Evolutionary conservation across 2,888 invertebrate species (phyloP).

Genomic region (Strigamia maritima): DNA sequence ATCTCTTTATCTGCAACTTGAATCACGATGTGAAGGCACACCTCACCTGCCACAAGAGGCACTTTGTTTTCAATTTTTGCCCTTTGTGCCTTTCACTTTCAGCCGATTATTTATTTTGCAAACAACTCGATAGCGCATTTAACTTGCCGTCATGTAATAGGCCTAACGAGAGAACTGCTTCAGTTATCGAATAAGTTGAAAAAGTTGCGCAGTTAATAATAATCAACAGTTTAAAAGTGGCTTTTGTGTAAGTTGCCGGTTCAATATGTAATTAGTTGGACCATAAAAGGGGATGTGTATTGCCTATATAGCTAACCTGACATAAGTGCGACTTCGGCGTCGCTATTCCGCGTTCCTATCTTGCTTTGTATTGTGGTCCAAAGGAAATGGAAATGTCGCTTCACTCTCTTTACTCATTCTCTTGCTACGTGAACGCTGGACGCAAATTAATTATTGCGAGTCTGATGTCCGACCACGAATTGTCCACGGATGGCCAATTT

Average conservation of each 20-base stretch:
- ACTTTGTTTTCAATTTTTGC: constrained; percentile 4
- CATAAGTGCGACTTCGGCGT: constrained; percentile 4
- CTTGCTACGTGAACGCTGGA: neutral
- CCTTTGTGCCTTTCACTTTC: neutral
- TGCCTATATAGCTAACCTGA: neutral
- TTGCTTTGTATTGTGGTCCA: neutral
- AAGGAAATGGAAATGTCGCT: constrained; percentile 4
- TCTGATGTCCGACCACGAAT: neutral
- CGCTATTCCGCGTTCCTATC: neutral
- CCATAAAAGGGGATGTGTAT: neutral
- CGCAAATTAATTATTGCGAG: constrained; percentile 4
- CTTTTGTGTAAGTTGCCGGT: neutral
- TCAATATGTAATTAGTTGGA: constrained; percentile 4
- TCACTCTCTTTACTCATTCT: neutral
- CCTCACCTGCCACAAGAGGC: neutral
- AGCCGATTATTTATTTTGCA: neutral
- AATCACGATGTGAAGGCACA: neutral
- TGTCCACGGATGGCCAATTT: constrained; percentile 4
- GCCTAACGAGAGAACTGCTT: neutral
- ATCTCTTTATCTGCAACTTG: neutral
- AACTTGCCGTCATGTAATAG: neutral
- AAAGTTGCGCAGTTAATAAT: neutral
- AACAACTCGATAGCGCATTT: neutral
- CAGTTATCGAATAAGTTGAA: neutral
- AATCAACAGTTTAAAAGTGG: neutral